Percentiles rank a stretch among this genome's conserved stretches.
phyloP scores from a whole-genome alignment of 1,140 invertebrate genomes.

The Trinorchestia longiramus region DNA sequence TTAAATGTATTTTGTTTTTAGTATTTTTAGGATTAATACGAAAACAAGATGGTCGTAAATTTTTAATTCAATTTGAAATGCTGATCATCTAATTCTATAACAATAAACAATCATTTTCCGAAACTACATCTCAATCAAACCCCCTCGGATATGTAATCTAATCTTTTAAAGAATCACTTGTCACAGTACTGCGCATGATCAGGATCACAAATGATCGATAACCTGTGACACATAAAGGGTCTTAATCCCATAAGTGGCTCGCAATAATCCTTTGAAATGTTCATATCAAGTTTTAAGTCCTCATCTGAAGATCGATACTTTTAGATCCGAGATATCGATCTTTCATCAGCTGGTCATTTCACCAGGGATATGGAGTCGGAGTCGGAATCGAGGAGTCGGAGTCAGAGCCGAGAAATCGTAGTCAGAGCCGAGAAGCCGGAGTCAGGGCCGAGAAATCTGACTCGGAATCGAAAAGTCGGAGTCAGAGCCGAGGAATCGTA shows the following conservation, averaged over 20 bases:
- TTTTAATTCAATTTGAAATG: not conserved
- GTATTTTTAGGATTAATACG: too few relatives aligned
- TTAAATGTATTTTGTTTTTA: too few relatives aligned
- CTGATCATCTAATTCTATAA: not conserved
- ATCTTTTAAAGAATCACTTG: constrained; percentile 27
- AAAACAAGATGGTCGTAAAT: too few relatives aligned
- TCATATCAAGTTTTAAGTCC: constrained; percentile 13
- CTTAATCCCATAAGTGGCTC: constrained; percentile 28
- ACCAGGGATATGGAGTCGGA: too few relatives aligned
- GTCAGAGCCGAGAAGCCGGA: too few relatives aligned
- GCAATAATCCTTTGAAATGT: constrained; percentile 11
- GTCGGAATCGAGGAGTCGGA: too few relatives aligned
- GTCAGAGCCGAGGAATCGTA: too few relatives aligned
- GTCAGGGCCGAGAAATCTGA: too few relatives aligned
- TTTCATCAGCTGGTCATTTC: not conserved
- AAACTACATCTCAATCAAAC: not conserved
- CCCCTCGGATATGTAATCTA: not conserved
- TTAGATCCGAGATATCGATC: not conserved
- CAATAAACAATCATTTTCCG: not conserved
- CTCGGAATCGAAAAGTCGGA: too few relatives aligned
- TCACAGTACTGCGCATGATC: not conserved
- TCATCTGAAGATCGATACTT: not conserved
- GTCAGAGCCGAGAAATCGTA: too few relatives aligned
- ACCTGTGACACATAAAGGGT: constrained; percentile 39
- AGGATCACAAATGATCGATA: constrained; percentile 26